phyloP scores from a whole-genome alignment of 2,113 vertebrate species.

The Rhineura floridana region DNA sequence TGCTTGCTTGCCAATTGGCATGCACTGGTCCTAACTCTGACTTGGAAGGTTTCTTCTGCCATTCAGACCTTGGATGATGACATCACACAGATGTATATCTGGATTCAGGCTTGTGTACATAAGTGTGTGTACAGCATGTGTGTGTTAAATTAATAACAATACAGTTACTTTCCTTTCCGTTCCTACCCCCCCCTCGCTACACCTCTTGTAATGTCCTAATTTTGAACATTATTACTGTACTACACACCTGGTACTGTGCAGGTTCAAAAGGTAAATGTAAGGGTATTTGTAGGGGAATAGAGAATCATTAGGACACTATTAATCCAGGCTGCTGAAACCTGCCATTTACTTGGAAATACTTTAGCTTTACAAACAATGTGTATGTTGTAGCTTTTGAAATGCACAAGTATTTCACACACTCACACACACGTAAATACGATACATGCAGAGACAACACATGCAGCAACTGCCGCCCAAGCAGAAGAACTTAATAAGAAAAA shows the following conservation, averaged over 20 bases:
- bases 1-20: background rate
- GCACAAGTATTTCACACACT: background rate
- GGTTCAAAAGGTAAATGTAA: too few species aligned
- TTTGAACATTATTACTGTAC: background rate
- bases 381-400: background rate
- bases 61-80: background rate
- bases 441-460: background rate
- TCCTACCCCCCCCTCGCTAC: background rate
- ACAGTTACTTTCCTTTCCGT: background rate
- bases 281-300: too few species aligned
- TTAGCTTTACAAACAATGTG: background rate
- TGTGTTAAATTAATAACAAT: too few species aligned
- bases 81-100: background rate
- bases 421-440: too few species aligned
- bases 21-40: background rate
- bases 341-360: too few species aligned
- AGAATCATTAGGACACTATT: too few species aligned
- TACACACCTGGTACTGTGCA: background rate
- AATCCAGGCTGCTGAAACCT: too few species aligned
- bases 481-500: background rate
- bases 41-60: background rate
- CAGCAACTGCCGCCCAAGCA: too few species aligned
- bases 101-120: background rate
- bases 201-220: background rate
- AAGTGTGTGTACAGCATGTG: background rate